phyloP scores from a whole-genome alignment of 1,140 invertebrate genomes.

The Leptoteleia sp. region DNA sequence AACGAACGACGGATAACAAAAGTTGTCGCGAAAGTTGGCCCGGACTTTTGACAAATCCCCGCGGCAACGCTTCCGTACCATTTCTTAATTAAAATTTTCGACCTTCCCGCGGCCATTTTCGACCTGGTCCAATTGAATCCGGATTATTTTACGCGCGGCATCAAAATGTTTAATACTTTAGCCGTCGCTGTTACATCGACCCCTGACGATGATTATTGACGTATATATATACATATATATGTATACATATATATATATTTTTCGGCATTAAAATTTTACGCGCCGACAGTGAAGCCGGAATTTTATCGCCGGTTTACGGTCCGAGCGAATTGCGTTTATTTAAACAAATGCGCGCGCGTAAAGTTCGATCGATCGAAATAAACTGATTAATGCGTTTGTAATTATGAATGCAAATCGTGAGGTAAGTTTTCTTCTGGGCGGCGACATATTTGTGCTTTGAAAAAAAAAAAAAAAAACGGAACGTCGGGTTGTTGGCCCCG shows the following conservation, averaged over 20 bases:
- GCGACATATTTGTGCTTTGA: too few relatives aligned
- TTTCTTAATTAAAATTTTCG: conserved; percentile 39
- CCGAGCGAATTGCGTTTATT: conserved; percentile 12
- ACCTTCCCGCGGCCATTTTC: too few relatives aligned
- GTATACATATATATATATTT: too few relatives aligned
- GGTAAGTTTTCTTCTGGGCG: too few relatives aligned
- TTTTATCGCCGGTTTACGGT: conserved; percentile 25
- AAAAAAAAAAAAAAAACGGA: too few relatives aligned
- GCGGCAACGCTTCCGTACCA: too few relatives aligned
- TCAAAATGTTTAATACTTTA: conserved; percentile 33
- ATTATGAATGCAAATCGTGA: conserved; percentile 23
- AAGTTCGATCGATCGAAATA: conserved; percentile 7
- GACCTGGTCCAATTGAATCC: neutral
- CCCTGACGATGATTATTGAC: conserved; percentile 17
- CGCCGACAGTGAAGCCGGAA: neutral
- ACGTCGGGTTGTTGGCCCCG: too few relatives aligned
- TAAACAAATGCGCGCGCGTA: conserved; percentile 13
- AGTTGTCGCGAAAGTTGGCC: too few relatives aligned
- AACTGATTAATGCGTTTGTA: conserved; percentile 18
- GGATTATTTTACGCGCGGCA: conserved; percentile 6
- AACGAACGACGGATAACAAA: conserved; percentile 40
- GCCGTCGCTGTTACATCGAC: conserved; percentile 13
- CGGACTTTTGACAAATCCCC: too few relatives aligned
- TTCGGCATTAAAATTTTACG: conserved; percentile 30
- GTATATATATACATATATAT: too few relatives aligned